Evolutionary conservation across 2,113 vertebrate genomes (phyloP).

Genomic region (Acanthochromis polyacanthus): DNA sequence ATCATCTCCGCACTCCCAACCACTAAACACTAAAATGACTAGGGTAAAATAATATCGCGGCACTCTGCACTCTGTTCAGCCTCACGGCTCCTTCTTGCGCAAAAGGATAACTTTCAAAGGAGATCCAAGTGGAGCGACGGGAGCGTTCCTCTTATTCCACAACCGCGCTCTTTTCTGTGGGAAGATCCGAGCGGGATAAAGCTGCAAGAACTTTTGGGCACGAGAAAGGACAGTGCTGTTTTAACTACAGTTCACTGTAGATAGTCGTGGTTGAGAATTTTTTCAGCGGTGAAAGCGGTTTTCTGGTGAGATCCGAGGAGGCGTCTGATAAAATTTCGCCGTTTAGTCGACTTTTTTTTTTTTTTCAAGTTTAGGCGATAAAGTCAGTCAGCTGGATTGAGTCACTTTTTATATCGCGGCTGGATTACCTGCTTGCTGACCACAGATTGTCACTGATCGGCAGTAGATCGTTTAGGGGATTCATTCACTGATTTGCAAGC

Average conservation of each 20-base stretch:
- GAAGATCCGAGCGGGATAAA: conserved; percentile 56
- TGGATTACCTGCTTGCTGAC: conserved; percentile 60
- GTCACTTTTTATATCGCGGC: conserved; percentile 19
- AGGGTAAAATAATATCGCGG: conserved; percentile 84
- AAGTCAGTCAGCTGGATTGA: conserved; percentile 35
- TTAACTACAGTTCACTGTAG: conserved; percentile 25
- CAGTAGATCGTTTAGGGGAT: background rate
- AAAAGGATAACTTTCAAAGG: conserved; percentile 72
- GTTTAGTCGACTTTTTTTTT: conserved; percentile 13
- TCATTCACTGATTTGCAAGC: conserved; percentile 22
- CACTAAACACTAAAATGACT: conserved; percentile 85
- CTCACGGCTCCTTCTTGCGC: conserved; percentile 63
- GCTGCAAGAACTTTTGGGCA: conserved; percentile 62
- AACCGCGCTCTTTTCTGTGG: background rate
- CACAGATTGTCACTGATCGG: conserved; percentile 6
- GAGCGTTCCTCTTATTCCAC: conserved; percentile 19
- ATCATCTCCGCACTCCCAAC: conserved; percentile 73
- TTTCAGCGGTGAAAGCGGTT: conserved; percentile 16
- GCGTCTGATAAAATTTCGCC: conserved; percentile 7
- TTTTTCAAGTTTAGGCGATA: conserved; percentile 11
- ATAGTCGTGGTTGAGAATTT: conserved; percentile 20
- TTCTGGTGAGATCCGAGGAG: conserved; percentile 26
- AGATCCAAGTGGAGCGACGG: conserved; percentile 53
- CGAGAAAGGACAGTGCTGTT: conserved; percentile 38
- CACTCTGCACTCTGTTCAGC: conserved; percentile 76